A percentile compares a stretch with the other conserved stretches of the same genome.
These are phyloP conservation scores for Collichthys lucidus DNA, from an alignment of 2,113 vertebrate species.

Conservation along the genomic window DNA sequence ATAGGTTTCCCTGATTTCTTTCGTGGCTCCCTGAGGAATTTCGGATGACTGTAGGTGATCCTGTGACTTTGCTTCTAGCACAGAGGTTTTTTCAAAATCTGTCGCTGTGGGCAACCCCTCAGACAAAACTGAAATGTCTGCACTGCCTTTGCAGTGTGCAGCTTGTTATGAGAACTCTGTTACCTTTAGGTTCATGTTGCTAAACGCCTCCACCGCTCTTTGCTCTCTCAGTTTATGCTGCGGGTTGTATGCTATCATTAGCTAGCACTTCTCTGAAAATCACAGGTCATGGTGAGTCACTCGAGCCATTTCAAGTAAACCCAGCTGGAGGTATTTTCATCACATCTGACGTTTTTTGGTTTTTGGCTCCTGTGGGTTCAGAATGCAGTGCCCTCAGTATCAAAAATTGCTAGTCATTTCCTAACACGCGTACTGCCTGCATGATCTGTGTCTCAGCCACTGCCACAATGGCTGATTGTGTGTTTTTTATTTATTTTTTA, in stretches of 20 bases:
- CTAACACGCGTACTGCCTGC: neutral
- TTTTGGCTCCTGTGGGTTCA: neutral
- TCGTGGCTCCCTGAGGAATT: neutral
- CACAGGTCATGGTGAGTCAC: neutral
- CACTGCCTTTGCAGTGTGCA: neutral
- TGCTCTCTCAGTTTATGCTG: neutral
- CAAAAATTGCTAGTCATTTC: neutral
- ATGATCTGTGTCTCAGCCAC: neutral
- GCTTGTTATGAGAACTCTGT: neutral
- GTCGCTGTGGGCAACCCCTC: neutral
- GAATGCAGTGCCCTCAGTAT: neutral
- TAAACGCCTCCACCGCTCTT: neutral
- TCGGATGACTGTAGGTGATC: neutral
- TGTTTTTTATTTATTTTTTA: neutral
- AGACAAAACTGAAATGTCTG: neutral
- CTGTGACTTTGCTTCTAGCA: neutral
- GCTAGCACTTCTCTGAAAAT: neutral
- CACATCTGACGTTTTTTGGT: neutral
- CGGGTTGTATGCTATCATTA: neutral
- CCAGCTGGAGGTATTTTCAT: neutral
- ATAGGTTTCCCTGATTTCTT: neutral
- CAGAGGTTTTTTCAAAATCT: conserved; percentile 3
- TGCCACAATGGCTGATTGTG: neutral
- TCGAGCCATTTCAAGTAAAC: neutral
- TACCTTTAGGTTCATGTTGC: neutral